Evolutionary conservation across 2,797 vertebrate genomes (phyloP), one percentile per base, ranked within the genome.

Genomic region (Danio albolineatus): DNA sequence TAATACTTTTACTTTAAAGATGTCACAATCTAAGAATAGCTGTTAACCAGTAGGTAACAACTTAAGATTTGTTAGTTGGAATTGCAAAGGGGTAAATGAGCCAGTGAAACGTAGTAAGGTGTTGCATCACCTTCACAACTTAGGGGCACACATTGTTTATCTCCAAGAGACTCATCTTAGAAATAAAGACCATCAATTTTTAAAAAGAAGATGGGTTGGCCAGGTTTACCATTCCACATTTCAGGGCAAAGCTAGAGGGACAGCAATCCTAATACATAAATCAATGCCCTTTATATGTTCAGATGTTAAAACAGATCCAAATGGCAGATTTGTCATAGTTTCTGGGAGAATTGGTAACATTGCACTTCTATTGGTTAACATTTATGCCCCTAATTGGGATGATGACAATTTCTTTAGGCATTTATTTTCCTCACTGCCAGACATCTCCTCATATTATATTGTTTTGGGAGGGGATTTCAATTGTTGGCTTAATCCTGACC

Each of bases 371-470:
- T 28, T 28, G 28, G 28, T 28, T 28, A 28, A 1, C 1, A 28
- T 28, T 28, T 28, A 28, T 1, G 1, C 36, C 14, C 36, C 36
- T 61, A 39, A 39, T 39, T n/a, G 7, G 36, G 59, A 61, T 2
- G 13, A 61, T 1, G 14, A 60, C 13, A 61, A n/a, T 0, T 61
- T 61, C 36, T 61, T 61, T 39, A 61, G 59, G 39, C 4, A 0
- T 39, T 61, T 61, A 61, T 39, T 60, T 60, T 60, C 28, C 57
- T 38, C 36, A 38, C 36, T 61, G 7, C 36, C 59, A 61, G 59
- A 61, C 14, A 61, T 17, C 19, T 56, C 57, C 8, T 60, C 13
- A 38, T 16, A 16, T 14, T 60, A 36, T 38, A 14, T 60, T 60
- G 6, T 60, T 60, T 8, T 53, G 6, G 51, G 51, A 53, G 51